These are phyloP conservation scores for Datnioides undecimradiatus DNA, from an alignment of 2,113 vertebrate species.

Conservation along the genomic window DNA sequence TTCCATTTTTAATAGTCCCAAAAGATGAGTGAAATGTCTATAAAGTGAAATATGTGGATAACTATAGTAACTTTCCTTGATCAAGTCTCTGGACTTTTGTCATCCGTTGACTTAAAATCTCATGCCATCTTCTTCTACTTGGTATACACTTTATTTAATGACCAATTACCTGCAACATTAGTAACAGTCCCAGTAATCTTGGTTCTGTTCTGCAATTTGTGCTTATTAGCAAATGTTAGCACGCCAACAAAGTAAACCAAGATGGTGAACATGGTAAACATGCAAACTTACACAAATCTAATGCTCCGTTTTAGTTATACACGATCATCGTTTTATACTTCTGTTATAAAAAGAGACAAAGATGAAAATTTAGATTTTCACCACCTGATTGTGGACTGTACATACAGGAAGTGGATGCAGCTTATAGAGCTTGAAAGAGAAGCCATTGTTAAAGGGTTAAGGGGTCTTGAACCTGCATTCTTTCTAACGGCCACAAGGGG, in stretches of 20 bases:
- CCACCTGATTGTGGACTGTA: no score
- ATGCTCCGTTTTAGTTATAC: background rate
- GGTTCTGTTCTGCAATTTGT: background rate
- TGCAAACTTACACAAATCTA: background rate
- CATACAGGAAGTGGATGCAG: no score
- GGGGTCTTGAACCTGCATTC: no score
- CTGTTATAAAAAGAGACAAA: no score
- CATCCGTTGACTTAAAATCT: background rate
- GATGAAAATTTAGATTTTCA: no score
- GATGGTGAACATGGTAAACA: background rate
- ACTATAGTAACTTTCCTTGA: no score
- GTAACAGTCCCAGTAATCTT: background rate
- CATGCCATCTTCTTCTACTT: background rate
- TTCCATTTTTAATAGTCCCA: background rate
- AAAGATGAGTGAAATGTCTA: background rate
- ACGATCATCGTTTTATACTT: no score
- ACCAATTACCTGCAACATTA: background rate
- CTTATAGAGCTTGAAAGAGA: no score
- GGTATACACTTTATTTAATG: background rate
- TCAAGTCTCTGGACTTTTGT: background rate
- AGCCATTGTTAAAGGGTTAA: no score
- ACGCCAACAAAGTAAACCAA: background rate
- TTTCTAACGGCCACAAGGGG: no score
- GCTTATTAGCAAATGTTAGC: background rate
- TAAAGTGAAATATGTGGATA: background rate